phyloP scores from a whole-genome alignment of 2,888 invertebrate genomes.

The Melolontha melolontha region DNA sequence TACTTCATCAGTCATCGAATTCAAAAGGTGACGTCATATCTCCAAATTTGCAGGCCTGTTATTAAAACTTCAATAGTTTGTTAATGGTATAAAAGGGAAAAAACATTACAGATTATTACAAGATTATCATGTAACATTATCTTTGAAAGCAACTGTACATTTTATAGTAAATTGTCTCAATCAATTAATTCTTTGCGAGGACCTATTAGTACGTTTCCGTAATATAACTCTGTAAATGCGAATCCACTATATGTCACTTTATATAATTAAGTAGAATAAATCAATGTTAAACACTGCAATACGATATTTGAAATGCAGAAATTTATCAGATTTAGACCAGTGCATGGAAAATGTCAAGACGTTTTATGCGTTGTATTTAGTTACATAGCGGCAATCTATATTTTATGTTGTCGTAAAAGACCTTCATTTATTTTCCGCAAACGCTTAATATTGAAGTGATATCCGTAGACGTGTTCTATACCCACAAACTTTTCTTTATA shows the following conservation, averaged over 20 bases:
- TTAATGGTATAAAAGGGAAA: no score
- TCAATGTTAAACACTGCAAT: constrained; percentile 24
- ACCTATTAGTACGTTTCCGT: constrained; percentile 11
- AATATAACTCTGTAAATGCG: not conserved
- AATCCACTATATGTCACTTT: constrained; percentile 8
- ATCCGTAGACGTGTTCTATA: no score
- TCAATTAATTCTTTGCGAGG: not conserved
- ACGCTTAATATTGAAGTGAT: no score
- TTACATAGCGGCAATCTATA: constrained; percentile 37
- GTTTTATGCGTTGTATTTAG: constrained; percentile 36
- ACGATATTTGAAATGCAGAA: constrained; percentile 38
- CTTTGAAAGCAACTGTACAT: no score
- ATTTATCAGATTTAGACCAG: constrained; percentile 38
- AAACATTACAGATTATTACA: no score
- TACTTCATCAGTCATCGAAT: no score
- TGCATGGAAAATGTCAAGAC: constrained; percentile 35
- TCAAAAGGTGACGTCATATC: no score
- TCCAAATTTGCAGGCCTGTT: no score
- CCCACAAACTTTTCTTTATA: no score
- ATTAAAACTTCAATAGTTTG: no score
- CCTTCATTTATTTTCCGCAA: constrained; percentile 25
- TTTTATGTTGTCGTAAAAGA: constrained; percentile 26
- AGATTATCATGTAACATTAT: no score
- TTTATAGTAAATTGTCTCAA: no score
- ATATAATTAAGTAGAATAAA: constrained; percentile 40